Base-by-base conservation (phyloP, 2,888 invertebrate genomes). In the Girardia tigrina region DNA sequence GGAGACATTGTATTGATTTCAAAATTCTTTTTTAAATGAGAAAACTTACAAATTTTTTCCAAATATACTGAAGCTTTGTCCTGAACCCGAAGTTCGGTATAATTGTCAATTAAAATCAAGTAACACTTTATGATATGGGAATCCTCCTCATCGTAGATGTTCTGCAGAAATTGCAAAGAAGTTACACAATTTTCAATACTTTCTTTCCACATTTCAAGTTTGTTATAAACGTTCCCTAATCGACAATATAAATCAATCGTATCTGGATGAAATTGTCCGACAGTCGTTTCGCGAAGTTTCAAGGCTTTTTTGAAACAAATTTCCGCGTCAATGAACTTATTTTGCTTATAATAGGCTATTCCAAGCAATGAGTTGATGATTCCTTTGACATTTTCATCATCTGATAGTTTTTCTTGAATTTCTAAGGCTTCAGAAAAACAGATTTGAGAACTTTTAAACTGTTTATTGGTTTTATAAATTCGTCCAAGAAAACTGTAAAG, bases 231-330 rank as follows among this genome's bases (percentile, higher is more conserved):
- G 23, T 12, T 4, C n/a, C 56, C 56, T 56, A 56, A 56, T 4
- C 4, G n/a, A 56, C 23, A 56, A 16, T 56, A 56, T 56, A 56
- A 56, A 56, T 56, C n/a, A 12, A 56, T 56, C n/a, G 23, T 56
- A 56, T 56, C 56, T n/a, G 56, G 56, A 56, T 56, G 56, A 16
- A 56, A 56, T 56, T n/a, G 4, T 56, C 56, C 56, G 23, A 56
- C 23, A 12, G 23, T 56, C 4, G 23, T 23, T 16, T 56, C 56
- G 4, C 56, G 4, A 23, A 20, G 4, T 6, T 56, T 56, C 2
- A 56, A 12, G 4, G 56, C 56, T 56, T 56, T 56, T 16, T 16
- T 56, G n/a, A 56, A 56, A 56, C 23, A 12, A 8, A 56, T 56
- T n/a, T 56, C 56, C 4, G 56, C 56, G n/a, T 56, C 56, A 56